phyloP scores from a whole-genome alignment of 2,797 vertebrate genomes.

The Scolopax bukidnonensis region DNA sequence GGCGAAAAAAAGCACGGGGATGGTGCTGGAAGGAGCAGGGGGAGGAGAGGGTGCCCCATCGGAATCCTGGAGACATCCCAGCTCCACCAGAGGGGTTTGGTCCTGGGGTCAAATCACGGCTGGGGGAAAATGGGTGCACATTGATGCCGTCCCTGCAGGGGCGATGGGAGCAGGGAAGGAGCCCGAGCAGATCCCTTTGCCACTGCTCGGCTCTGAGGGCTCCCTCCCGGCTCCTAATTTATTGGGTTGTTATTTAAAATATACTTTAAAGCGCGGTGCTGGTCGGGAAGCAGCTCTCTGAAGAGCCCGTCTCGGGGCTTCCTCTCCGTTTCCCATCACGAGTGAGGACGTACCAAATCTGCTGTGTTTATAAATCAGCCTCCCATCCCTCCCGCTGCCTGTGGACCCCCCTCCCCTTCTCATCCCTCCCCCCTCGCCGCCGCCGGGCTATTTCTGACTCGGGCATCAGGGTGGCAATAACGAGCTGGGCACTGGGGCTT shows the following conservation, averaged over 20 bases:
- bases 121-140: accelerated
- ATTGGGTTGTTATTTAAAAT: not conserved
- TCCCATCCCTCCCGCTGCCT: not conserved
- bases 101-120: no score
- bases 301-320: not conserved
- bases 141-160: accelerated
- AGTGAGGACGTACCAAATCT: not conserved
- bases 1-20: accelerated
- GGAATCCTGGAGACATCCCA: accelerated
- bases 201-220: accelerated
- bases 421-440: not conserved
- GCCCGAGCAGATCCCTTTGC: accelerated
- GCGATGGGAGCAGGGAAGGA: not conserved
- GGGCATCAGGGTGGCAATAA: not conserved
- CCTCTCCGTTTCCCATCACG: not conserved
- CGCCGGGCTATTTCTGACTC: not conserved
- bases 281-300: accelerated
- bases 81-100: accelerated
- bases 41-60: accelerated
- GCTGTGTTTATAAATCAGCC: not conserved
- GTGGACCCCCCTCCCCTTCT: not conserved
- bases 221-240: not conserved
- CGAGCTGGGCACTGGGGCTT: not conserved
- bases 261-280: not conserved
- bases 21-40: not conserved